phyloP scores from a whole-genome alignment of 1,140 invertebrate genomes.

The Ladona fulva region DNA sequence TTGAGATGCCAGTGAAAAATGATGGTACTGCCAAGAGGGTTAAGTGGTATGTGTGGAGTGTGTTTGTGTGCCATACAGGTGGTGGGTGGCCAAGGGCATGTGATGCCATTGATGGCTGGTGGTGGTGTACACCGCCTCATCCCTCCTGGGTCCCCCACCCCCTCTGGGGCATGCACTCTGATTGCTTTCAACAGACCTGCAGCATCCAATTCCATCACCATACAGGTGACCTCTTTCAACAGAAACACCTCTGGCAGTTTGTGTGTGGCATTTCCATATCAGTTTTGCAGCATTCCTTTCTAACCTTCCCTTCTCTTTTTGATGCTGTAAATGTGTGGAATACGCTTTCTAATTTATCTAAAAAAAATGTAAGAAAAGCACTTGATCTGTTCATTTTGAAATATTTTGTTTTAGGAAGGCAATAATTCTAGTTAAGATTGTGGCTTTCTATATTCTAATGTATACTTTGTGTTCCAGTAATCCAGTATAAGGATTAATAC shows the following conservation, averaged over 20 bases:
- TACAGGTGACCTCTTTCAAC: constrained; percentile 16
- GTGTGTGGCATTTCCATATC: background rate
- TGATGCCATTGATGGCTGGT: constrained; percentile 38
- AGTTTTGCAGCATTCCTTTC: background rate
- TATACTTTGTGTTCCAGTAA: too few species aligned
- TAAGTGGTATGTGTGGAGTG: background rate
- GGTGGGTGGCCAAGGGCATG: constrained; percentile 39
- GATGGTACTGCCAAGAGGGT: background rate
- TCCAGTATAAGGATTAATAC: too few species aligned
- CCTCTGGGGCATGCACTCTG: constrained; percentile 38
- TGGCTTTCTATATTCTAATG: too few species aligned
- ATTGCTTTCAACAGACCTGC: constrained; percentile 44
- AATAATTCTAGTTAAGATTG: too few species aligned
- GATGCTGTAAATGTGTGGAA: too few species aligned
- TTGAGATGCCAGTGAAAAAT: too few species aligned
- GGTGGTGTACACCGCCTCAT: constrained; percentile 30
- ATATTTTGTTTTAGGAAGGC: too few species aligned
- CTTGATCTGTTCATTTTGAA: too few species aligned
- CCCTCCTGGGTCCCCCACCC: constrained; percentile 28
- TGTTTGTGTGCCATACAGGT: constrained; percentile 34
- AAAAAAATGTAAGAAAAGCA: background rate
- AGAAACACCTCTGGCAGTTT: background rate
- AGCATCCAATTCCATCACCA: constrained; percentile 22
- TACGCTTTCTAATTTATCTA: background rate
- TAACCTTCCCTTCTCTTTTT: background rate